These are phyloP conservation scores for Tetheella fluctuosa DNA, from an alignment of 2,888 invertebrate genomes.

Conservation along the genomic window DNA sequence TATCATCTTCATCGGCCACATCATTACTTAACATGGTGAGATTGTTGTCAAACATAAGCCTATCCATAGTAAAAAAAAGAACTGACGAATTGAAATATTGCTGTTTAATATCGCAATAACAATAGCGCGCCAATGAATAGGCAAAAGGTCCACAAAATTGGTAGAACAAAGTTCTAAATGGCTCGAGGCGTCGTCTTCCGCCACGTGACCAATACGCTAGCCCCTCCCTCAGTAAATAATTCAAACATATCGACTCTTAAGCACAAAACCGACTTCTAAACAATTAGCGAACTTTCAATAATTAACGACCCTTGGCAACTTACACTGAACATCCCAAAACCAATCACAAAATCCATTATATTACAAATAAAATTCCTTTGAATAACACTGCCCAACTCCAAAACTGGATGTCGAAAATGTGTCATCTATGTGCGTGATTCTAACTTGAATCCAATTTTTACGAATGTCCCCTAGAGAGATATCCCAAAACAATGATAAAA, in stretches of 20 bases:
- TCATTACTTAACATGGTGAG: no score
- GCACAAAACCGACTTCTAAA: conserved; percentile 59
- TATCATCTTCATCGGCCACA: no score
- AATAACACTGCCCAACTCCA: conserved; percentile 4
- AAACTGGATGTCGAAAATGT: conserved; percentile 37
- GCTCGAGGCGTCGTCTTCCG: conserved; percentile 47
- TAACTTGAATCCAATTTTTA: conserved; percentile 79
- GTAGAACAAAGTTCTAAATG: conserved; percentile 20
- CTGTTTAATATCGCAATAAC: conserved; percentile 24
- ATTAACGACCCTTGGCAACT: conserved; percentile 49
- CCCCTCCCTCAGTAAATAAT: conserved; percentile 66
- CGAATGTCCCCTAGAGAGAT: conserved; percentile 75
- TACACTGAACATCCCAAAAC: conserved; percentile 34
- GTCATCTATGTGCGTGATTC: conserved; percentile 64
- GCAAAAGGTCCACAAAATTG: conserved; percentile 30
- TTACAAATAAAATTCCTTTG: conserved; percentile 16
- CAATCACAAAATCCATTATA: conserved; percentile 13
- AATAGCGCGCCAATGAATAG: conserved; percentile 46
- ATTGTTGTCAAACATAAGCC: no score
- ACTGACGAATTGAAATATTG: conserved; percentile 6
- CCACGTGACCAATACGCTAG: conserved; percentile 61
- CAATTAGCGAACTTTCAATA: conserved; percentile 65
- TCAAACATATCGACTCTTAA: conserved; percentile 59
- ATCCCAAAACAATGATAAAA: conserved; percentile 76
- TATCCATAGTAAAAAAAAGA: no score